Base-by-base conservation (phyloP, 1,140 invertebrate genomes). In the Brachionus koreanus region DNA sequence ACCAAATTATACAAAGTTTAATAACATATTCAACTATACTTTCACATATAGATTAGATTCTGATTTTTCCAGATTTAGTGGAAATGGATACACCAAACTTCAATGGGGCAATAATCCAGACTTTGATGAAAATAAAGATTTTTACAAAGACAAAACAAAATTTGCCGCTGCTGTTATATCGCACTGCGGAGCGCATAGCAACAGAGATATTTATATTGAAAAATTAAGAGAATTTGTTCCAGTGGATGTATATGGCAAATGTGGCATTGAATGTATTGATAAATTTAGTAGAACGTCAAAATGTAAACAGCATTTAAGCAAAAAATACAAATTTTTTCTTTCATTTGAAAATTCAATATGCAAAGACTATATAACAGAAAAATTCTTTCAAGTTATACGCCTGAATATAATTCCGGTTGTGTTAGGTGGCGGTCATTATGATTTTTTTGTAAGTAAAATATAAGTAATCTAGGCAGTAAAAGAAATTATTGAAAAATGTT, bases 201-300 rank as follows among this genome's bases (percentile, higher is more conserved):
- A 63, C 5, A 65, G 85, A 13, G 9, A 29, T 13, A 33, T 43
- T 10, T 85, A 85, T 39, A 83, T 85, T 0, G n/a, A 82, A 10
- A 72, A 83, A 43, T 75, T 85, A 43, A 13, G 82, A 43, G 69
- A 84, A 63, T 57, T 69, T 5, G 83, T 87, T 57, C 33, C 82
- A 1, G 84, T 88, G 1, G 86, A 88, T 37, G 74, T 87, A 6
- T 86, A 85, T 46, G 88, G 88, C 3, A 65, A 81, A 46, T 88
- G 88, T 83, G 29, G 29, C 7, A 25, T 19, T 10, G 5, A 23
- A 77, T 43, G 67, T 9, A 33, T 16, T n/a, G 75, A 29, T 7
- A 52, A 46, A 33, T 19, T 3, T 65, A 23, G n/a, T 16, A 16
- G 25, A 7, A 19, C 1, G 1, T 84, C 83, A 23, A 52, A 39